phyloP scores from a whole-genome alignment of 2,797 vertebrate genomes.

The Pitangus sulphuratus region DNA sequence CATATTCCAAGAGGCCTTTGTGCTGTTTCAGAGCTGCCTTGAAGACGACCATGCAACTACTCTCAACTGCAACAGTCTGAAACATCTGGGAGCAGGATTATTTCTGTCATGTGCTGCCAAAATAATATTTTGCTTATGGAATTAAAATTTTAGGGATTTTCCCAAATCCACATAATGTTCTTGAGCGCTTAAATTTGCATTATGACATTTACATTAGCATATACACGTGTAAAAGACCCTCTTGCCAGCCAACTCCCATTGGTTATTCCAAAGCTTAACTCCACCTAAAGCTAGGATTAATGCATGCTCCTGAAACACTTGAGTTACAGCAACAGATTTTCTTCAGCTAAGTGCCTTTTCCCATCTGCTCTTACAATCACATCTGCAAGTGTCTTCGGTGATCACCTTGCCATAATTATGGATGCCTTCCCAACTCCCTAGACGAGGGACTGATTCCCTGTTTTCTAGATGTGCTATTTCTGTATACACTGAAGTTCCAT shows the following conservation, averaged over 20 bases:
- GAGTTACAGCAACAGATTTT: background rate
- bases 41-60: constrained; percentile 53
- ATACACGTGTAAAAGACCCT: constrained; percentile 35
- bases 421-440: background rate
- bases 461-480: background rate
- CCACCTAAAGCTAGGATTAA: constrained; percentile 64
- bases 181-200: constrained; percentile 60
- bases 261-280: constrained; percentile 39
- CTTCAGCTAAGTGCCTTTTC: constrained; percentile 17
- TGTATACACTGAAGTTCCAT: background rate
- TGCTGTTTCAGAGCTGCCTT: constrained; percentile 34
- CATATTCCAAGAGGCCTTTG: background rate
- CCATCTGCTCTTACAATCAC: constrained; percentile 4
- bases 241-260: constrained; percentile 21
- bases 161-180: constrained; percentile 72
- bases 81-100: constrained; percentile 78
- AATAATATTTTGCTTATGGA: constrained; percentile 77
- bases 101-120: constrained; percentile 76
- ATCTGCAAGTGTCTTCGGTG: background rate
- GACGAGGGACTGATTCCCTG: background rate
- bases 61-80: constrained; percentile 65
- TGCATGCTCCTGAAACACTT: constrained; percentile 1
- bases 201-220: constrained; percentile 71
- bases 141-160: constrained; percentile 75
- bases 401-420: background rate